A percentile compares a stretch with the other conserved stretches of the same genome.
Conservation (phyloP, 1,140 invertebrate genomes). For the Trialeurodes vaporariorum region DNA sequence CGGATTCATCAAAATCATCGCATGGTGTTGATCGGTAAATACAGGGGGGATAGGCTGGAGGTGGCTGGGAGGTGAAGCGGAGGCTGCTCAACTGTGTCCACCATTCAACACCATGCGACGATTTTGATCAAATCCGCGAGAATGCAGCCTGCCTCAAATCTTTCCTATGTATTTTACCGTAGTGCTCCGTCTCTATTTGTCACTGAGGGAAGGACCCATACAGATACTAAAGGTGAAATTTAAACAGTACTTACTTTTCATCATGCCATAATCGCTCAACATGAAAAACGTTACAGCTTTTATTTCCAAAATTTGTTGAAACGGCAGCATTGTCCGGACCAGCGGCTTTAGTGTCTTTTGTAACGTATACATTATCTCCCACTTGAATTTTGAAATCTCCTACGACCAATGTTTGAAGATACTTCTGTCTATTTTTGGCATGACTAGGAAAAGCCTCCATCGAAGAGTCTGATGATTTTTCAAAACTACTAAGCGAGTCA, state of each 20-base stretch:
- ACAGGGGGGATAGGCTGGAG: too few species aligned
- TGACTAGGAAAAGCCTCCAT: background rate
- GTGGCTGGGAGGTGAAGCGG: too few species aligned
- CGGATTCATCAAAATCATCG: too few species aligned
- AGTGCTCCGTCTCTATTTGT: too few species aligned
- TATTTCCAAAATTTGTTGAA: constrained; percentile 57
- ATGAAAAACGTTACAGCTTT: constrained; percentile 86
- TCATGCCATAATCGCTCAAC: constrained; percentile 90
- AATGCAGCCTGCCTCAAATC: too few species aligned
- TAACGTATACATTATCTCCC: constrained; percentile 88
- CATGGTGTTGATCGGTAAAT: too few species aligned
- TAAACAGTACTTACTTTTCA: constrained; percentile 45
- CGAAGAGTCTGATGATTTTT: background rate
- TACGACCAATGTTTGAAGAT: background rate
- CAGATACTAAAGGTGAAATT: too few species aligned
- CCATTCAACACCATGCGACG: too few species aligned
- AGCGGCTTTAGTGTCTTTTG: constrained; percentile 59
- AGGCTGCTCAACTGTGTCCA: too few species aligned
- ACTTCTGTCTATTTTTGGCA: background rate
- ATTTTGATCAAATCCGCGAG: too few species aligned
- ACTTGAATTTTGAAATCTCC: background rate
- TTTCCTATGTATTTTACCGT: too few species aligned
- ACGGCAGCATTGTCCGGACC: constrained; percentile 24
- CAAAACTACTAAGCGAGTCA: background rate
- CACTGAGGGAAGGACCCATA: too few species aligned